These are phyloP conservation scores for Hyperoodon ampullatus DNA, from an alignment of 2,113 vertebrate species.

Conservation along the genomic window DNA sequence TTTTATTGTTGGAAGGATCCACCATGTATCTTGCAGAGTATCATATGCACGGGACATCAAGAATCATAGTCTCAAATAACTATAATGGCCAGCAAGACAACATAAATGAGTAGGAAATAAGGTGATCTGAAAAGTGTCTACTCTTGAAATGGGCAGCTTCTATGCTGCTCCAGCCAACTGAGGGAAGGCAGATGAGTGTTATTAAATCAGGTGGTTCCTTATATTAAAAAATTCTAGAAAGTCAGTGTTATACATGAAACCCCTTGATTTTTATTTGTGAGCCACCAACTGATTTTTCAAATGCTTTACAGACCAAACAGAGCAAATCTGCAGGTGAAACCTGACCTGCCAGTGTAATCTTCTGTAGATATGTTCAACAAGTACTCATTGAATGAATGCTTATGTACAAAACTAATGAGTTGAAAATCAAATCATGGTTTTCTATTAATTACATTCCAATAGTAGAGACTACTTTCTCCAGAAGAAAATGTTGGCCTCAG, in stretches of 20 bases:
- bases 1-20: not conserved
- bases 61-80: not conserved
- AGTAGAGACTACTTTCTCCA: not conserved
- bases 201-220: not conserved
- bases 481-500: not conserved
- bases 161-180: not conserved
- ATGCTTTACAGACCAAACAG: not conserved
- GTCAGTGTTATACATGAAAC: not conserved
- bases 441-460: not conserved
- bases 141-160: not conserved
- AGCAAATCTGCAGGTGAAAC: not conserved
- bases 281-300: not conserved
- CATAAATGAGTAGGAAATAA: not conserved
- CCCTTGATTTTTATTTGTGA: not conserved
- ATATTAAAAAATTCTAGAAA: not conserved
- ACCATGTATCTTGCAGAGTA: not conserved
- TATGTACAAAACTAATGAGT: not conserved
- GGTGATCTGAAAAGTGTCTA: not conserved
- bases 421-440: not conserved
- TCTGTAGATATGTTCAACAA: not conserved
- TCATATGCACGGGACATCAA: not conserved
- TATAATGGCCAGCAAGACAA: not conserved
- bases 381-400: not conserved
- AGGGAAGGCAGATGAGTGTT: not conserved
- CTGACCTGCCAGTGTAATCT: not conserved